Conservation (phyloP, 2,888 invertebrate species). For the Apotomis capreana region DNA sequence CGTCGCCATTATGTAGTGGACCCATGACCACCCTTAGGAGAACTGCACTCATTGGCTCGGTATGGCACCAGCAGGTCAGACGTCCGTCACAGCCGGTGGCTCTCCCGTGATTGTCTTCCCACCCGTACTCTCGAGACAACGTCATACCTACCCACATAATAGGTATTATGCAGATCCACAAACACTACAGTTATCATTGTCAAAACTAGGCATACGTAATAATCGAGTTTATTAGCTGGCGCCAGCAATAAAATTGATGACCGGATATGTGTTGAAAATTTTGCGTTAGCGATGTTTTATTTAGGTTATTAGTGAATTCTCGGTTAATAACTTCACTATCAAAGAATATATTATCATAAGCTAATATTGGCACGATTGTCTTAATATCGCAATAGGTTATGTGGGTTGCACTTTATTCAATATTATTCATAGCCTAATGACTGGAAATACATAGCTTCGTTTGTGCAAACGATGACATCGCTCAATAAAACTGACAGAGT, state of each 20-base stretch:
- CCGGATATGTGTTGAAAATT: neutral
- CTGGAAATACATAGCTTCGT: slow-evolving; percentile 1
- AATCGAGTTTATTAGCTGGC: slow-evolving; percentile 1
- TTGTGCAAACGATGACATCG: slow-evolving; percentile 16
- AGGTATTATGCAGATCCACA: too few relatives aligned
- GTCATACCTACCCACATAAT: too few relatives aligned
- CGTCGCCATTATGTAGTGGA: too few relatives aligned
- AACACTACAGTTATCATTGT: too few relatives aligned
- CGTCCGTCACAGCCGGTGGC: too few relatives aligned
- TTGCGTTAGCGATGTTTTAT: neutral
- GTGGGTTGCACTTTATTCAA: slow-evolving; percentile 1
- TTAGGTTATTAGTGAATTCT: slow-evolving; percentile 13
- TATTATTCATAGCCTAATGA: slow-evolving; percentile 14
- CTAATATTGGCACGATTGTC: slow-evolving; percentile 27
- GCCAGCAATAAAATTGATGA: slow-evolving; percentile 11
- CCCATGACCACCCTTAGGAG: too few relatives aligned
- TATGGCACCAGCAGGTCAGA: too few relatives aligned
- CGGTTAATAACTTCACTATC: slow-evolving; percentile 1
- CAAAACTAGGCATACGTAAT: neutral
- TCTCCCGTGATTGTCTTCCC: too few relatives aligned
- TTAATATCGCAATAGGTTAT: slow-evolving; percentile 12
- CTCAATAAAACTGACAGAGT: slow-evolving; percentile 13
- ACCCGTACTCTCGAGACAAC: too few relatives aligned
- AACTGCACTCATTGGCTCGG: too few relatives aligned
- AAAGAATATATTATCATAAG: neutral